phyloP scores from a whole-genome alignment of 2,888 invertebrate species.

The Odontocolon sp. region DNA sequence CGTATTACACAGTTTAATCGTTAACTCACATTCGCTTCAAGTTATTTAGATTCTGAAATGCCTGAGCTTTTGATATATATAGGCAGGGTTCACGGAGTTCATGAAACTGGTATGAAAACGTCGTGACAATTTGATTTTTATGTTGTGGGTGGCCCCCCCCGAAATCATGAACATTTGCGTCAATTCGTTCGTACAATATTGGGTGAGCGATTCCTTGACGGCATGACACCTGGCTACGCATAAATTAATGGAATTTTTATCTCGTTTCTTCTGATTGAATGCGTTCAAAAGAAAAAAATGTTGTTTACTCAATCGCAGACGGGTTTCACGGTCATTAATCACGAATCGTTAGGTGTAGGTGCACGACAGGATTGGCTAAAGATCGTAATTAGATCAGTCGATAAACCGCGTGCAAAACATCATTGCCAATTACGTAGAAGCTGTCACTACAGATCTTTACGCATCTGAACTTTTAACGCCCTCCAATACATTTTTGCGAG shows the following conservation, averaged over 20 bases:
- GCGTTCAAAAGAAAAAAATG: background rate
- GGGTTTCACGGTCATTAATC: conserved; percentile 23
- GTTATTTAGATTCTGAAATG: background rate
- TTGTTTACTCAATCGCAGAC: conserved; percentile 6
- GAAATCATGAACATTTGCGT: conserved; percentile 21
- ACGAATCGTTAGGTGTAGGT: conserved; percentile 3
- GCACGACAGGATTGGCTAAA: too few relatives aligned
- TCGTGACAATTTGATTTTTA: conserved; percentile 35
- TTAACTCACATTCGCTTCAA: conserved; percentile 27
- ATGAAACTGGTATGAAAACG: conserved; percentile 4
- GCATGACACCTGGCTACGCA: background rate
- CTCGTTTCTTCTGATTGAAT: background rate
- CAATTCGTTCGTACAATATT: conserved; percentile 32
- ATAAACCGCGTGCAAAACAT: background rate
- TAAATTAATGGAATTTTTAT: conserved; percentile 35
- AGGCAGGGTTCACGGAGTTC: conserved; percentile 1
- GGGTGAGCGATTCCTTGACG: background rate
- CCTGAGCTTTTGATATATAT: background rate
- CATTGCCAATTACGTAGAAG: background rate
- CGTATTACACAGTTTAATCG: too few relatives aligned
- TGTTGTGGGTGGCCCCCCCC: background rate
- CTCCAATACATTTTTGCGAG: background rate
- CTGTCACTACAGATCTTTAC: too few relatives aligned
- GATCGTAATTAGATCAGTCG: background rate
- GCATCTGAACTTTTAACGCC: too few relatives aligned